Evolutionary conservation across 2,113 vertebrate species (phyloP).

Genomic region (Rhinopithecus roxellana): DNA sequence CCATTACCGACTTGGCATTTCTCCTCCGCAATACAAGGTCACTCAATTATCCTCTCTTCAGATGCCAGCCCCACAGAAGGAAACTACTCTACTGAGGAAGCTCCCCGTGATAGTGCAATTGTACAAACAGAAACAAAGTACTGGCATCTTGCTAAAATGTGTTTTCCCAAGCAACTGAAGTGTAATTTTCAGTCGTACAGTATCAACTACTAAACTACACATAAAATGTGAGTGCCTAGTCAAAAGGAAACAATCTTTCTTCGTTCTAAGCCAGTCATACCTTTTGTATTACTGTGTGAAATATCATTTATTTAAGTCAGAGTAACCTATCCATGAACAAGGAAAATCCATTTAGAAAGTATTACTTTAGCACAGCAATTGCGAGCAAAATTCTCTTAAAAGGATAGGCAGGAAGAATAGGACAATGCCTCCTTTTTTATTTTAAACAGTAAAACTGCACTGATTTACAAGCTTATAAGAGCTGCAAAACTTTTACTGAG

Average conservation of each 20-base stretch:
- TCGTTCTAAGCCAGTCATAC: background rate
- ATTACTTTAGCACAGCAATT: conserved; percentile 32
- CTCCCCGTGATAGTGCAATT: background rate
- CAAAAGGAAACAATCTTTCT: conserved; percentile 36
- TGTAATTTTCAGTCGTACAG: conserved; percentile 43
- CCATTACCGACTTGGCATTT: conserved; percentile 48
- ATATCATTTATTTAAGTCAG: conserved; percentile 59
- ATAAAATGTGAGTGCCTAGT: conserved; percentile 31
- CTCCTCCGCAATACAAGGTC: conserved; percentile 51
- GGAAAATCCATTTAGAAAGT: conserved; percentile 62
- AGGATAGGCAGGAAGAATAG: background rate
- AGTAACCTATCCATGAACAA: conserved; percentile 57
- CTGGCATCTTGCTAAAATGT: conserved; percentile 45
- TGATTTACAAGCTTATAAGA: background rate
- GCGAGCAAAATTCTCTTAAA: conserved; percentile 54
- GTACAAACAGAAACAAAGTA: conserved; percentile 54
- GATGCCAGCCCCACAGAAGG: conserved; percentile 36
- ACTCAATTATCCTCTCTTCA: conserved; percentile 67
- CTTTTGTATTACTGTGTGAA: background rate
- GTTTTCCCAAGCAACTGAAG: conserved; percentile 54
- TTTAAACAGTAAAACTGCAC: background rate
- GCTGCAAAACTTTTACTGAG: background rate
- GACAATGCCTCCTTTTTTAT: background rate
- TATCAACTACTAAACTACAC: conserved; percentile 33
- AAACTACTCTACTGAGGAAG: conserved; percentile 57